Evolutionary conservation across 2,888 invertebrate species (phyloP), one percentile per base, ranked within the genome.

Genomic region (Drosophila pseudotakahashii): DNA sequence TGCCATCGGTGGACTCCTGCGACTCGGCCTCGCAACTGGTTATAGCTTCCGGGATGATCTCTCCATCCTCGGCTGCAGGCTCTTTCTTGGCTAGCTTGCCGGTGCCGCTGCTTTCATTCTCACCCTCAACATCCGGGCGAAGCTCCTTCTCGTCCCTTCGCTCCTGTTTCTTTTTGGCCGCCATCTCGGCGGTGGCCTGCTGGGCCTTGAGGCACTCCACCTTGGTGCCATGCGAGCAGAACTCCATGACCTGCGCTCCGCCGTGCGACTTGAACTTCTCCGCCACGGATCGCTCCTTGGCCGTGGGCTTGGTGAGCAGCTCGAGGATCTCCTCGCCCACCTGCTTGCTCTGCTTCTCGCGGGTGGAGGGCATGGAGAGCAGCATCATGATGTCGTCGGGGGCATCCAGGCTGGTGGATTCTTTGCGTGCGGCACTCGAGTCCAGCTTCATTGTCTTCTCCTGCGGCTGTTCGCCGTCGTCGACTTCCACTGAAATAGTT

Each of bases 221-320:
- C 78, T 96, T 95, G 0, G 99, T 99, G 10, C 98, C 98, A 92
- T 98, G 97, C 0, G 98, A 97, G 91, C 99, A 99, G 92, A 98
- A 99, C 92, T 99, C 98, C 95, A 96, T 97, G 5, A 97, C 96
- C 91, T 97, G 96, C 0, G 96, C 96, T 81, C 97, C 98, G 88
- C 98, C 98, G 93, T 98, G 98, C 14, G 98, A 98, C 87, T 97
- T 95, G 91, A 99, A 99, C 83, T 98, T 95, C 92, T 99, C 98
- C 1, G 98, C 97, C n/a, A 99, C 93, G 1, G 97, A 98, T 82
- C 96, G 95, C 92, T 99, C 98, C 91, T 99, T 99, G 1, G 98
- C 98, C 0, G 98, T 98, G 9, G 98, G 98, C 91, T 98, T 98
- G 81, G 98, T 98, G 1, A 99, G 92, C 14, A 99, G 93, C 89